Base-by-base conservation (phyloP, 1,140 invertebrate genomes). In the Myzus persicae region DNA sequence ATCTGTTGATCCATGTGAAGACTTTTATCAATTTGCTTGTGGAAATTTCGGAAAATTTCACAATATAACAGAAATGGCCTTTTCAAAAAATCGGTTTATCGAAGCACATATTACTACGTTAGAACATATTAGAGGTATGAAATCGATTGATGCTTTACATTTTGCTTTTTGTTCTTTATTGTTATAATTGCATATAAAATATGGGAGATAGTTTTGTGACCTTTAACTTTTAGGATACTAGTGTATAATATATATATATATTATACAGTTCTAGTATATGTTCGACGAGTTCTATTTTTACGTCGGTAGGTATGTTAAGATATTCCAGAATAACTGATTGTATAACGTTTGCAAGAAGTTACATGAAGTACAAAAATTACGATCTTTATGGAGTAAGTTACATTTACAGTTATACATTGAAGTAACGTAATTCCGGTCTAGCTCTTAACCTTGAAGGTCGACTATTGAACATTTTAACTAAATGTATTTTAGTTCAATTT, bases 11-110 rank as follows among this genome's bases (percentile, higher is more conserved):
- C 97, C 97, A 14, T 97, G 97, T 94, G 95, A 96, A 24, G 96
- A 97, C 95, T 97, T 97, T 94, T 97, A 97, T 94, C 95, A 96
- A 94, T 97, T 97, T 94, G 96, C 96, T 3, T 97, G 96, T 94
- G 96, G 96, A 14, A 95, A 94, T 14, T 97, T 96, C 96, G 96
- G 96, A 93, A 95, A 96, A 90, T 96, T 96, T 93, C 96, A 97
- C 94, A 96, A 96, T 0, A 96, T 97, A 91, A 96, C 97, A 0
- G 96, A 97, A 93, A 40, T 46, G 22, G 36, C 91, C 1, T 0
- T 26, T 31, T 82, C 91, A 31, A 92, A 51, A 42, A 81, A 93
- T 93, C 42, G 91, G n/a, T 93, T 93, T 54, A 1, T 36, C 6
- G 91, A 93, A 42, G n/a, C 85, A 31, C 36, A 82, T 20, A 38